These are phyloP conservation scores for Rissa tridactyla DNA, from an alignment of 2,113 vertebrate genomes.

Conservation along the genomic window DNA sequence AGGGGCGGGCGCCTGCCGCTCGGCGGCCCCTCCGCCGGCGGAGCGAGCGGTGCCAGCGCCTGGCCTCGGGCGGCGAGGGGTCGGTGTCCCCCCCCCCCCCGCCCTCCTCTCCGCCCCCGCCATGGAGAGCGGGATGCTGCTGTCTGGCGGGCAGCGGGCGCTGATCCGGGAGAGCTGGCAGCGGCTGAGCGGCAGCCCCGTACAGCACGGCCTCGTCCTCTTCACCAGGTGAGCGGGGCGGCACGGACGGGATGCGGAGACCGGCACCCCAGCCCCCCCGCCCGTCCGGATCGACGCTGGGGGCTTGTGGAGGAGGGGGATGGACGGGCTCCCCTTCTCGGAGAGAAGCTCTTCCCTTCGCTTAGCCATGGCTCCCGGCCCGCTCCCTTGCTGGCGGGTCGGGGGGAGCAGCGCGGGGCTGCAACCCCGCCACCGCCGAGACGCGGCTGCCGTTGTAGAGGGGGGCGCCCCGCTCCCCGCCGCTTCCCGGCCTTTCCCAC, in stretches of 20 bases:
- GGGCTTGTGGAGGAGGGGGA: too few species aligned
- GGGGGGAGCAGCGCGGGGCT: neutral
- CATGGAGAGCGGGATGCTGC: slow-evolving; percentile 71
- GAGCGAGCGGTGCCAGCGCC: neutral
- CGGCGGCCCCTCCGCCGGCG: neutral
- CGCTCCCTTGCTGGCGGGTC: neutral
- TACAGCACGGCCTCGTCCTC: slow-evolving; percentile 87
- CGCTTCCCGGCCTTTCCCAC: neutral
- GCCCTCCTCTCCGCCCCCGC: neutral
- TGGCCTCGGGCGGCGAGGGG: neutral
- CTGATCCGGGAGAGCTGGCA: slow-evolving; percentile 92
- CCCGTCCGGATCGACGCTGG: too few species aligned
- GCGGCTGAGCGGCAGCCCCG: slow-evolving; percentile 85
- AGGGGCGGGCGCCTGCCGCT: neutral
- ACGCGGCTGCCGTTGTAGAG: neutral
- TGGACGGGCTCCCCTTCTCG: neutral
- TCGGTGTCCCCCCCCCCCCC: neutral
- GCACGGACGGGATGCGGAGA: neutral
- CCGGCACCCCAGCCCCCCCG: neutral
- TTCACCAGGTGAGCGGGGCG: slow-evolving; percentile 82
- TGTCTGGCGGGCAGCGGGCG: slow-evolving; percentile 81
- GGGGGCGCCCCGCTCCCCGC: neutral
- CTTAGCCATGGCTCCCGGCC: neutral
- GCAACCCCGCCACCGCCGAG: too few species aligned
- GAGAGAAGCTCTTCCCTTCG: neutral